These are phyloP conservation scores for Misgurnus anguillicaudatus DNA, from an alignment of 2,113 vertebrate genomes.

Conservation along the genomic window DNA sequence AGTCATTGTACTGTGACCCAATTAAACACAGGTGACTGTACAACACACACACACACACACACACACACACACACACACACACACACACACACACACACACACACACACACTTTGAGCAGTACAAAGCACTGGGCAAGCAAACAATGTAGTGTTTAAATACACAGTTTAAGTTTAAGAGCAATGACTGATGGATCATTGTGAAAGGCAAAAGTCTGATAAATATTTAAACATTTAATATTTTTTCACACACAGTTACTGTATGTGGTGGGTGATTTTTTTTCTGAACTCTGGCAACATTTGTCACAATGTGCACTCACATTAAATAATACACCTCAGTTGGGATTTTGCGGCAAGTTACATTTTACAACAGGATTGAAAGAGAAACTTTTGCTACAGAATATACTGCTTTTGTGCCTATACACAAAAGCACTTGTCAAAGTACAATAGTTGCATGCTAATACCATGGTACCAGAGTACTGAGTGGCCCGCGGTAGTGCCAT, in stretches of 20 bases:
- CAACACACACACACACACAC: background rate
- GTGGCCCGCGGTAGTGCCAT: too few relatives aligned
- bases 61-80: too few relatives aligned
- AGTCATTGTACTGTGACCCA: background rate
- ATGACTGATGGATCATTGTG: background rate
- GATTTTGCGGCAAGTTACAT: too few relatives aligned
- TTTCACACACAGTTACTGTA: background rate
- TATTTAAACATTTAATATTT: background rate
- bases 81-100: background rate
- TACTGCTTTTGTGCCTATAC: too few relatives aligned
- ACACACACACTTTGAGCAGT: too few relatives aligned
- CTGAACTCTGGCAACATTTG: background rate
- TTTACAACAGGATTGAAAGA: too few relatives aligned
- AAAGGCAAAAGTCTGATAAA: background rate
- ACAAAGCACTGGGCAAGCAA: background rate
- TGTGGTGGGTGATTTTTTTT: background rate
- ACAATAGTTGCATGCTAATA: too few relatives aligned
- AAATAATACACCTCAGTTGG: background rate
- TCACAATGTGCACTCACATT: constrained; percentile 6
- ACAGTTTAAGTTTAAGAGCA: background rate
- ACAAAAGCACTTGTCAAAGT: too few relatives aligned
- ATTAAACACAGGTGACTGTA: too few relatives aligned
- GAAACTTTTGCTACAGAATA: too few relatives aligned
- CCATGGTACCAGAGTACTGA: too few relatives aligned
- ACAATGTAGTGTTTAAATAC: background rate